Conservation (phyloP, 2,888 invertebrate genomes). For the Caenorhabditis becei region DNA sequence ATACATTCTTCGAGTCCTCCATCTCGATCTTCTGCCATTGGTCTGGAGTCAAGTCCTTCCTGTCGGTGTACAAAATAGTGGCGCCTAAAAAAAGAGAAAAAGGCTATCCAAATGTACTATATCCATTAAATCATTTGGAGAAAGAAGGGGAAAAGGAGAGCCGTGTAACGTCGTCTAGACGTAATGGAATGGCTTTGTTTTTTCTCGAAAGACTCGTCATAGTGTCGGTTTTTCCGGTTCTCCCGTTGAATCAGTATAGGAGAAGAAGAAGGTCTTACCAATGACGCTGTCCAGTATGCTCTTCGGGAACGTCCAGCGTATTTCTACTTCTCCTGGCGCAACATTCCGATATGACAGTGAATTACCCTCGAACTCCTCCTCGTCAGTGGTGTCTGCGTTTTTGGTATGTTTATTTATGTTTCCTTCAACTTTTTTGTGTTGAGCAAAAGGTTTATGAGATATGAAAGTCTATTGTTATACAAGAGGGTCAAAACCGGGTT, state of each 20-base stretch:
- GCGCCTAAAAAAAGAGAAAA: slow-evolving; percentile 65
- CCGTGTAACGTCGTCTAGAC: slow-evolving; percentile 29
- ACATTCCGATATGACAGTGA: slow-evolving; percentile 75
- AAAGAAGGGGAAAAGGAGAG: slow-evolving; percentile 1
- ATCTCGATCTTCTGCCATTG: slow-evolving; percentile 72
- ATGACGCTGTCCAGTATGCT: slow-evolving; percentile 70
- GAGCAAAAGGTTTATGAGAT: no score
- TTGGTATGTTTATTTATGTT: slow-evolving; percentile 20
- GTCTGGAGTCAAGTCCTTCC: slow-evolving; percentile 69
- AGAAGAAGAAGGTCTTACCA: slow-evolving; percentile 55
- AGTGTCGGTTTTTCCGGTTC: background rate
- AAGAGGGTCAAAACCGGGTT: slow-evolving; percentile 13
- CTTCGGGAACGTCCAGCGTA: slow-evolving; percentile 75
- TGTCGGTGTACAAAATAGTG: slow-evolving; percentile 71
- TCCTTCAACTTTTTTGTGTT: no score
- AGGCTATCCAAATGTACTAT: slow-evolving; percentile 19
- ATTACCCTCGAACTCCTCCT: slow-evolving; percentile 67
- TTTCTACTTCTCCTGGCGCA: slow-evolving; percentile 73
- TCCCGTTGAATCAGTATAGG: background rate
- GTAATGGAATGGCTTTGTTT: slow-evolving; percentile 44
- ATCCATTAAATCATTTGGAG: slow-evolving; percentile 46
- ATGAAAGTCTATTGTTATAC: no score
- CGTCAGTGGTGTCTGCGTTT: slow-evolving; percentile 46
- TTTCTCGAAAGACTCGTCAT: slow-evolving; percentile 21
- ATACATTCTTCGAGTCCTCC: slow-evolving; percentile 69